Base-by-base conservation (phyloP, 1,140 invertebrate genomes). In the Drosophila nigrodunni region DNA sequence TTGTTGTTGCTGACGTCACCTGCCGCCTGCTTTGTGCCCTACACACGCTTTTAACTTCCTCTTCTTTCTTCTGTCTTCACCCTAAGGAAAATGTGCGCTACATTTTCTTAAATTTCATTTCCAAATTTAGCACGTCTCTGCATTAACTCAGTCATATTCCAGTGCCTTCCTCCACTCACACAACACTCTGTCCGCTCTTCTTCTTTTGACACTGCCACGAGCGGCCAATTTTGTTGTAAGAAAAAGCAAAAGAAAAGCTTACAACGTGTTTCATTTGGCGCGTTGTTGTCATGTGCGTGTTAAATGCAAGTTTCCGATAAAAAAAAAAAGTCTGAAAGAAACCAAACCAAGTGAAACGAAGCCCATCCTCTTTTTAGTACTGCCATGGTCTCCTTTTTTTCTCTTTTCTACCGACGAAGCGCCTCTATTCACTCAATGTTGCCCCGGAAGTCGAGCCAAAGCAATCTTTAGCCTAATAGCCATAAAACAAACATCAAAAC, bases 61-160 rank as follows among this genome's bases (percentile, higher is more conserved):
- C 66, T 59, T 59, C 50, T 79, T 80, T 66, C 35, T 34, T 43
- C 57, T 71, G 66, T 43, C 41, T 49, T 65, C 37, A 30, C 21
- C 46, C 15, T 57, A 41, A 55, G 25, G 25, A 30, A 30, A 30
- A 57, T 46, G 47, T 59, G 64, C 18, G 68, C 73, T 77, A 59
- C 50, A 68, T 57, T 76, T 77, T 60, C 80, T 85, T 83, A 76
- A 88, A 89, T 88, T 89, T 82, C 78, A 89, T 89, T 89, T 89
- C 75, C 85, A 85, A 85, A 89, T 89, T 81, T 85, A 81, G 80
- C 85, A 85, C 78, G 85, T 89, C 65, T 77, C 30, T 60, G 57
- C 72, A 58, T 80, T 66, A 54, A 30, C 25, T 64, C 60, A 54
- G 11, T 30, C 18, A 39, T 25, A 30, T 10, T 67, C 39, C n/a